Conservation (phyloP, 2,888 invertebrate genomes). For the Caenorhabditis sp. region DNA sequence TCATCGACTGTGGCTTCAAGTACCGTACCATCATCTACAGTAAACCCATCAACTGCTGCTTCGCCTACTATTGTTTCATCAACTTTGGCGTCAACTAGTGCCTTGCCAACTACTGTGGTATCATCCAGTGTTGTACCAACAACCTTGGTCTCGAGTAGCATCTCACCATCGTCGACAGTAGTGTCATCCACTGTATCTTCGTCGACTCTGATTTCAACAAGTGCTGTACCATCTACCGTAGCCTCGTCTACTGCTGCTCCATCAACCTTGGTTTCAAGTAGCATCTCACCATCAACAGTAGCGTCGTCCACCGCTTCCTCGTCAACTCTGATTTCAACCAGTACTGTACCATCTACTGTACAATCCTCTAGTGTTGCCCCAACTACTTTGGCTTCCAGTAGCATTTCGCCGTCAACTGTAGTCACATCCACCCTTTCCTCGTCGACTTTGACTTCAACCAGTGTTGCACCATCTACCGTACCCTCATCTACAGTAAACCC, state of each 20-base stretch:
- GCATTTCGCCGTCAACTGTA: neutral
- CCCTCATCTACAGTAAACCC: neutral
- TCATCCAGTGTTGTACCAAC: neutral
- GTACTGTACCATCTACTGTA: neutral
- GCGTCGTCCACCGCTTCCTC: conserved; percentile 3
- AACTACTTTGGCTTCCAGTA: neutral
- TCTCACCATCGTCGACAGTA: neutral
- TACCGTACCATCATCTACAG: neutral
- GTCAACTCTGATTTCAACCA: neutral
- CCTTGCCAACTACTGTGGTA: conserved; percentile 3
- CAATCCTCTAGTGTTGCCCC: neutral
- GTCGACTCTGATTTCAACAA: neutral
- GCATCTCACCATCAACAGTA: conserved; percentile 4
- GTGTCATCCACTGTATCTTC: neutral
- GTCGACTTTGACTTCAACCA: neutral
- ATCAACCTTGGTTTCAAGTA: neutral
- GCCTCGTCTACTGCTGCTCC: neutral
- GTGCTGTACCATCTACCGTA: neutral
- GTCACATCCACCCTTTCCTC: neutral
- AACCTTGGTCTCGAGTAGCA: neutral
- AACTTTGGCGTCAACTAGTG: neutral
- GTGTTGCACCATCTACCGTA: neutral
- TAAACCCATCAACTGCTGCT: neutral
- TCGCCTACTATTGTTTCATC: neutral
- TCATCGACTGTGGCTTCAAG: neutral